A percentile compares a stretch with the other conserved stretches of the same genome.
Evolutionary conservation across 1,140 invertebrate species (phyloP).

Genomic region (Limonius californicus): DNA sequence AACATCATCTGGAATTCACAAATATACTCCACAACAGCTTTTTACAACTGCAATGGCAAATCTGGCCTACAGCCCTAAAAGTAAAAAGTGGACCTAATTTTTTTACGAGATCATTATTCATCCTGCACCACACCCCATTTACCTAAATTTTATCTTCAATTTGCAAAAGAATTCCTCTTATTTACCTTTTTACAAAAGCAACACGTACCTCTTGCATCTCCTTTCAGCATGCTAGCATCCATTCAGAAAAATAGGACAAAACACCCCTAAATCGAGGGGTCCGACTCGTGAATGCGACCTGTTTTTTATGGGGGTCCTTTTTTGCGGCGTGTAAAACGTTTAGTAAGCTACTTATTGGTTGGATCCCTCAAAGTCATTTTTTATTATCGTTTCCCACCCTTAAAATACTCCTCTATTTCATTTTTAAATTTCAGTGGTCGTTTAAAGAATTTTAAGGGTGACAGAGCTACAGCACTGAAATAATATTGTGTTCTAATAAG

Average conservation of each 20-base stretch:
- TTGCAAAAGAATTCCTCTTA: background rate
- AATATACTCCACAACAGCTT: too few species aligned
- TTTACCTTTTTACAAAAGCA: background rate
- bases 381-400: conserved; percentile 19
- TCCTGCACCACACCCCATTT: background rate
- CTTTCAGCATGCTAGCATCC: too few species aligned
- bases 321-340: conserved; percentile 31
- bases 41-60: too few species aligned
- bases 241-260: too few species aligned
- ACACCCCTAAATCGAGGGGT: background rate
- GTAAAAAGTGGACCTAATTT: too few species aligned
- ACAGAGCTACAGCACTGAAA: background rate
- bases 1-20: too few species aligned
- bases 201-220: too few species aligned
- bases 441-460: background rate
- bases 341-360: conserved; percentile 33
- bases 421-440: background rate
- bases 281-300: conserved; percentile 20
- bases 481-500: background rate
- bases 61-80: too few species aligned
- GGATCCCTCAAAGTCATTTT: conserved; percentile 32
- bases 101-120: background rate
- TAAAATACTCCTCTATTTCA: conserved; percentile 9
- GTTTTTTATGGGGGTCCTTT: conserved; percentile 27
- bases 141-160: conserved; percentile 4